phyloP scores from a whole-genome alignment of 2,113 vertebrate genomes.

The Coryphaenoides rupestris region DNA sequence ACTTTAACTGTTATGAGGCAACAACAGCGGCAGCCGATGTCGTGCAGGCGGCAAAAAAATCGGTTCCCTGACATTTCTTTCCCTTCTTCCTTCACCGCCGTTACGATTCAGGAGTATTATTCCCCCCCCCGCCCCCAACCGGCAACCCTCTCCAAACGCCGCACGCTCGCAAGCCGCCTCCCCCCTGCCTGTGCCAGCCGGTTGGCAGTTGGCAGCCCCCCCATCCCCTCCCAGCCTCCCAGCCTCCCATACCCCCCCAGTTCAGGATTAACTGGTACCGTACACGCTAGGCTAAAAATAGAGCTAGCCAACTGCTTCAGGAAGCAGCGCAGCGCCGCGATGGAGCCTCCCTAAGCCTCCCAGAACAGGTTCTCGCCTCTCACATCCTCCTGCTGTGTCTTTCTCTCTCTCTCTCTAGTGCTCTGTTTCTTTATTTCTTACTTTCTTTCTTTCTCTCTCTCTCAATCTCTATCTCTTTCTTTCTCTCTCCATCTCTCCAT shows the following conservation, averaged over 20 bases:
- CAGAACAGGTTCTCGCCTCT: conserved; percentile 67
- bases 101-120: too few relatives aligned
- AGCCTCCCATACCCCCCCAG: conserved; percentile 29
- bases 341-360: conserved; percentile 65
- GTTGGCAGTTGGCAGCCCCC: conserved; percentile 58
- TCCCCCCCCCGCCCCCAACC: too few relatives aligned
- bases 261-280: conserved; percentile 71
- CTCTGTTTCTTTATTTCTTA: conserved; percentile 36
- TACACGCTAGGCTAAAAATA: conserved; percentile 68
- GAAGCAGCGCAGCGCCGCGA: conserved; percentile 70
- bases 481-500: too few relatives aligned
- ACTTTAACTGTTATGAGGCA: too few relatives aligned
- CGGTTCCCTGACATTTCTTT: too few relatives aligned
- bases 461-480: conserved; percentile 14
- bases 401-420: conserved; percentile 38
- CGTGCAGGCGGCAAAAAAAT: too few relatives aligned
- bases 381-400: background rate
- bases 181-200: conserved; percentile 60
- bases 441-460: conserved; percentile 13
- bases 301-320: conserved; percentile 69
- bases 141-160: conserved; percentile 29
- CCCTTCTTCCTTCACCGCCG: too few relatives aligned
- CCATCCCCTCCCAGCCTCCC: too few relatives aligned
- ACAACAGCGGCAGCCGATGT: too few relatives aligned
- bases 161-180: conserved; percentile 31